A percentile compares a stretch with the other conserved stretches of the same genome.
Conservation (phyloP, 1,140 invertebrate genomes). For the Drosophila grimshawi region DNA sequence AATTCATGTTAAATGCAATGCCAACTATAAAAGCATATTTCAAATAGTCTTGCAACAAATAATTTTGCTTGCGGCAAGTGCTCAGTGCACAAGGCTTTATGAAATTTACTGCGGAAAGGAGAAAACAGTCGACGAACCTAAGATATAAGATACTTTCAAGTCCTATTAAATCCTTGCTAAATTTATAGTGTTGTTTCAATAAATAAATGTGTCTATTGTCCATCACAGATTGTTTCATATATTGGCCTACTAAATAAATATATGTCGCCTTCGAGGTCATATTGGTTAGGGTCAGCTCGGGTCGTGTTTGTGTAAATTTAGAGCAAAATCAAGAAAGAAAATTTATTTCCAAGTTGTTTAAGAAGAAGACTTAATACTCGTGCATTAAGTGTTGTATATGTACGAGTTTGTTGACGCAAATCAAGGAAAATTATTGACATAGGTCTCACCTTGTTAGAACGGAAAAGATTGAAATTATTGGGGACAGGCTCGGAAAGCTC, state of each 20-base stretch:
- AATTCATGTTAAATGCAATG: not conserved
- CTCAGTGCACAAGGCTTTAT: not conserved
- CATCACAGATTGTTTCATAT: not conserved
- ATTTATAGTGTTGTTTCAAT: slow-evolving; percentile 22
- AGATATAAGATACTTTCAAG: not conserved
- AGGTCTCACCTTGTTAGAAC: not conserved
- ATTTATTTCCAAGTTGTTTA: not conserved
- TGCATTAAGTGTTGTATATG: not conserved
- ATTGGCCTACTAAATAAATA: slow-evolving; percentile 55
- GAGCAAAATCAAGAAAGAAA: slow-evolving; percentile 40
- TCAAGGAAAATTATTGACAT: not conserved
- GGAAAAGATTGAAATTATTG: no score
- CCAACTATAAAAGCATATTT: not conserved
- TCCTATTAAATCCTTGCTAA: slow-evolving; percentile 26
- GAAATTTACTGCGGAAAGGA: slow-evolving; percentile 22
- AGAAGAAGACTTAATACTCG: not conserved
- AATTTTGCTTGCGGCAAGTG: slow-evolving; percentile 3
- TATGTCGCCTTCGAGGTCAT: slow-evolving; percentile 47
- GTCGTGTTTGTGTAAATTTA: slow-evolving; percentile 61
- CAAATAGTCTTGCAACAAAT: slow-evolving; percentile 6
- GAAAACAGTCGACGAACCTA: not conserved
- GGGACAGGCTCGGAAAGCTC: no score
- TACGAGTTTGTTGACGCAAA: not conserved
- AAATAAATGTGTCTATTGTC: slow-evolving; percentile 31
- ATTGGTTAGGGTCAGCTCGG: slow-evolving; percentile 34